Conservation (phyloP, 2,113 vertebrate species). For the Opisthocomus hoazin region DNA sequence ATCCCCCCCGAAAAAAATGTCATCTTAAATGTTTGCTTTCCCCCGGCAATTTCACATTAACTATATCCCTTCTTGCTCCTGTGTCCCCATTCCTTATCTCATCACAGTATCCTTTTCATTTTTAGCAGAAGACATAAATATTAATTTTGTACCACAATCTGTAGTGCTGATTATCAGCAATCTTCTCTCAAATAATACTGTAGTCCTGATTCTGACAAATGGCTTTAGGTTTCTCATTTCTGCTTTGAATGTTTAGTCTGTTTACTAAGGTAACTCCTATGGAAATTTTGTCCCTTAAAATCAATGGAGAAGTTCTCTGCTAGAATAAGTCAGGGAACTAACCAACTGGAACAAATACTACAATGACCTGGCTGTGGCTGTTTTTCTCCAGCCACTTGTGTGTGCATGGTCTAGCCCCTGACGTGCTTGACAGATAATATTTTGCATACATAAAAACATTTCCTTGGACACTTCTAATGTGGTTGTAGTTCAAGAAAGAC, state of each 20-base stretch:
- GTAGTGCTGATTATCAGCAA: neutral
- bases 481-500: neutral
- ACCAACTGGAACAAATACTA: neutral
- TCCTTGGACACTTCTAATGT: neutral
- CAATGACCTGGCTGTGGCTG: neutral
- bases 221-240: neutral
- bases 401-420: neutral
- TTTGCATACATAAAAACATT: neutral
- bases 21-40: neutral
- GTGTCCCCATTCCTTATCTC: neutral
- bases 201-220: neutral
- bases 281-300: neutral
- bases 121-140: neutral
- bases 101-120: fast-evolving
- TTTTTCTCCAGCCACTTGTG: neutral
- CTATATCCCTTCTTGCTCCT: neutral
- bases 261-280: neutral
- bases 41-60: neutral
- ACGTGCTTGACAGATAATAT: neutral
- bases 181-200: neutral
- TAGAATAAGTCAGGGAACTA: neutral
- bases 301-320: neutral
- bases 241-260: neutral
- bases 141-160: neutral
- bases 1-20: fast-evolving